These are phyloP conservation scores for Pogonophryne albipinna DNA, from an alignment of 2,797 vertebrate genomes.

Conservation along the genomic window DNA sequence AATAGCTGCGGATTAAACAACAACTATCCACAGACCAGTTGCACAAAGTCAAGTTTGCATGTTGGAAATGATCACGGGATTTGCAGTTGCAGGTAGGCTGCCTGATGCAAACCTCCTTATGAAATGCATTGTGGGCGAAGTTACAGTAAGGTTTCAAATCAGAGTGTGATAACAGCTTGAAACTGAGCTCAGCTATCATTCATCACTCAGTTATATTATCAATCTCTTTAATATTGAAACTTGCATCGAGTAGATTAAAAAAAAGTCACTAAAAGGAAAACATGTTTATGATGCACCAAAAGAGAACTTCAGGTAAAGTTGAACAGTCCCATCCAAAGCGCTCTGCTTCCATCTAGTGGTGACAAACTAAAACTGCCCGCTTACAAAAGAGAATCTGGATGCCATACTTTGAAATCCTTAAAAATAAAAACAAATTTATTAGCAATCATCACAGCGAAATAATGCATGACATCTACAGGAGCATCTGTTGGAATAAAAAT, in stretches of 20 bases:
- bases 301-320: not conserved
- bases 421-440: conserved; percentile 92
- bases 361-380: not conserved
- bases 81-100: not conserved
- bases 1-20: conserved; percentile 28
- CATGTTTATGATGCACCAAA: conserved; percentile 8
- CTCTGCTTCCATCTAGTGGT: conserved; percentile 76
- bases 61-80: not conserved
- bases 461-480: conserved; percentile 88
- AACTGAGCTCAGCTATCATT: not conserved
- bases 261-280: not conserved
- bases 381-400: not conserved
- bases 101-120: not conserved
- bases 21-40: not conserved
- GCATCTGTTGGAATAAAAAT: conserved; percentile 91
- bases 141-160: conserved; percentile 1
- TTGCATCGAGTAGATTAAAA: not conserved
- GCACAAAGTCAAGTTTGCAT: not conserved
- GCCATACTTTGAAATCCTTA: conserved; percentile 57
- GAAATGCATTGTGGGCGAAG: conserved; percentile 4
- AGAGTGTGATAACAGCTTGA: not conserved
- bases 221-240: not conserved
- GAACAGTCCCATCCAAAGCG: not conserved
- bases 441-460: conserved; percentile 85
- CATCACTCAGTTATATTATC: not conserved